Percentiles rank a stretch among this genome's conserved stretches.
These are phyloP conservation scores for Calliphora vicina DNA, from an alignment of 1,140 invertebrate genomes.

Conservation along the genomic window DNA sequence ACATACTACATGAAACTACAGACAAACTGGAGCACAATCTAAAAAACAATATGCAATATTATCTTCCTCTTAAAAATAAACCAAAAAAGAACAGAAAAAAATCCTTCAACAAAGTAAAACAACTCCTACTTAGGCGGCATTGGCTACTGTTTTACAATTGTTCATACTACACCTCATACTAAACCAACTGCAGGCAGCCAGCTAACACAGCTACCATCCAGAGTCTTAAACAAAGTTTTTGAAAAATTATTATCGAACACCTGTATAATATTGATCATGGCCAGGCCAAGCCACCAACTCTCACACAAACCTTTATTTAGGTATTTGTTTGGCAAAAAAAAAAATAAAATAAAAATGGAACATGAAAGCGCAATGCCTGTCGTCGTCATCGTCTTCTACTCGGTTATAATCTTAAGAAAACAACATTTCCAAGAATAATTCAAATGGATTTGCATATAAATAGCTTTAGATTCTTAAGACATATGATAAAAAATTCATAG, in stretches of 20 bases:
- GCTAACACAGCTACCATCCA: background rate
- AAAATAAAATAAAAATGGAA: background rate
- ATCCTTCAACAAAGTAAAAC: background rate
- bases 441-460: conserved; percentile 36
- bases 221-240: conserved; percentile 5
- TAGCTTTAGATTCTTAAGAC: conserved; percentile 32
- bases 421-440: conserved; percentile 25
- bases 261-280: conserved; percentile 32
- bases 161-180: background rate
- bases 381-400: background rate
- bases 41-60: conserved; percentile 7
- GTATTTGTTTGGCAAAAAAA: background rate
- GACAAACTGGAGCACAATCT: conserved; percentile 31
- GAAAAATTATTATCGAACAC: conserved; percentile 39
- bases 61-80: background rate
- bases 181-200: no score
- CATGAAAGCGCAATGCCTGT: background rate
- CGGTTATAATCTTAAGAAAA: background rate
- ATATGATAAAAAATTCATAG: conserved; percentile 6
- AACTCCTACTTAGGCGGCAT: conserved; percentile 22
- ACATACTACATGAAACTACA: conserved; percentile 23
- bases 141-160: conserved; percentile 22
- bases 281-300: background rate
- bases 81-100: background rate
- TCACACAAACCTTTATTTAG: background rate